Conservation (phyloP, 2,113 vertebrate genomes). For the Meriones unguiculatus region DNA sequence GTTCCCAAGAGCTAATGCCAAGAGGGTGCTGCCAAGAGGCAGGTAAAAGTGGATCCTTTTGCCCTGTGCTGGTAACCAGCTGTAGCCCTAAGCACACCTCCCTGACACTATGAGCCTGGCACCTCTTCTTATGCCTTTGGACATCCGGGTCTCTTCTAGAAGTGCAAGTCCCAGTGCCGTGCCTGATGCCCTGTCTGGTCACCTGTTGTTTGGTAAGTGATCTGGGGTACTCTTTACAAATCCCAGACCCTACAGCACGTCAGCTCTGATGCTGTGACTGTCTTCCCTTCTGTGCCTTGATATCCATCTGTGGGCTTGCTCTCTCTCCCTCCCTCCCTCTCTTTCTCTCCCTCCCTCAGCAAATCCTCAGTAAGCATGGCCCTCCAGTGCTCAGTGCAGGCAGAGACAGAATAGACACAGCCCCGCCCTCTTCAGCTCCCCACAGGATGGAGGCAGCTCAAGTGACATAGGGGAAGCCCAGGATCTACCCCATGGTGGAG, state of each 20-base stretch:
- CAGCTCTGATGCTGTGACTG: accelerated
- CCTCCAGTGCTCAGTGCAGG: not conserved
- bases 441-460: accelerated
- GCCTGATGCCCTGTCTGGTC: accelerated
- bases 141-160: not conserved
- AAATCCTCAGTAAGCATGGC: accelerated
- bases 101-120: accelerated
- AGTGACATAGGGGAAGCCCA: accelerated
- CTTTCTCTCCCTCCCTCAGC: not conserved
- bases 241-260: not conserved
- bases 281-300: not conserved
- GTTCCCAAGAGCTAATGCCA: not conserved
- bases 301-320: accelerated
- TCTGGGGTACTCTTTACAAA: not conserved
- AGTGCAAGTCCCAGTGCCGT: accelerated
- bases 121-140: not conserved
- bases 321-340: not conserved
- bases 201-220: accelerated
- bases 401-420: accelerated
- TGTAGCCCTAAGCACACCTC: accelerated
- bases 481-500: not conserved
- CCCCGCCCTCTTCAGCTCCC: not conserved
- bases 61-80: accelerated
- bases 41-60: not conserved
- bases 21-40: not conserved